Evolutionary conservation across 2,113 vertebrate genomes (phyloP), one percentile per base, ranked within the genome.

Genomic region (Lophius piscatorius): DNA sequence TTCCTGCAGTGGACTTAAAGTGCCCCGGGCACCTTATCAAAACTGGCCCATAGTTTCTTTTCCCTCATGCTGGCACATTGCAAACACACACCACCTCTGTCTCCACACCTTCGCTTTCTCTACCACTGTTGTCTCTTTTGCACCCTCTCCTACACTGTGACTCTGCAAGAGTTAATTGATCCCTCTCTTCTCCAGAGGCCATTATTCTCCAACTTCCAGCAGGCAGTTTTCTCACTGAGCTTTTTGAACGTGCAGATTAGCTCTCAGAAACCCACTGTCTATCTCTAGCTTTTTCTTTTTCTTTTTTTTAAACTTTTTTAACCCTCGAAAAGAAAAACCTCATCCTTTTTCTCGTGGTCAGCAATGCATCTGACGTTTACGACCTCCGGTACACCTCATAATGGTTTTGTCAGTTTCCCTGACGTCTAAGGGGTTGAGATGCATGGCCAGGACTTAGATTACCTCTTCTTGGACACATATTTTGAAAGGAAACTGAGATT

Each of bases 181-280:
- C 71, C 67, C 71, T 58, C 66, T 78, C 56, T 54, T 38, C 73
- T 83, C 77, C 76, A 80, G 63, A 75, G 70, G 64, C 71, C 76
- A 85, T 89, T 87, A 87, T 85, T 82, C 83, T 70, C 60, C 42
- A 73, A 74, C 59, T 84, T 80, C 80, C 85, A 86, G 65, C 77
- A 82, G 81, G 81, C 81, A 41, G n/a, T 61, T 72, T 63, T 56
- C 70, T 78, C 74, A 55, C 72, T 62, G 74, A 63, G 70, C 74
- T 74, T 80, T 85, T 80, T n/a, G 78, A 81, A 69, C 68, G 64
- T 78, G 59, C 45, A 68, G 46, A 85, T 86, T 86, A 85, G 47
- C 67, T 51, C 67, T 74, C 35, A 31, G 45, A 36, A 71, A 40
- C 51, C 36, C 42, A 22, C 42, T 29, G 33, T 64, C 49, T 16